A percentile compares a stretch with the other conserved stretches of the same genome.
Conservation (phyloP, 2,113 vertebrate species). For the Cettia cetti region DNA sequence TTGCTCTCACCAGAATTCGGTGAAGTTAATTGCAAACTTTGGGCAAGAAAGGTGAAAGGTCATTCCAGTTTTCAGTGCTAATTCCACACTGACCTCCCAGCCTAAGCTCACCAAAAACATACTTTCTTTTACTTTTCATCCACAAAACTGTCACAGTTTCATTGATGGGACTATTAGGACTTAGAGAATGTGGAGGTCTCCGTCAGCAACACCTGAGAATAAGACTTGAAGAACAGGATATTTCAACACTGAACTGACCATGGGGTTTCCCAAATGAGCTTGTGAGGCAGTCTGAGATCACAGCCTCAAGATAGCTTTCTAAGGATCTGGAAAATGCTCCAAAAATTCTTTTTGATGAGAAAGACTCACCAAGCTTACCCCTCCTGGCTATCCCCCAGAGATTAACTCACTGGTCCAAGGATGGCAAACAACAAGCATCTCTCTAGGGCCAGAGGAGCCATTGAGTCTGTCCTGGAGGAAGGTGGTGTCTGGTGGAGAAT, state of each 20-base stretch:
- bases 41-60: background rate
- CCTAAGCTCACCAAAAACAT: background rate
- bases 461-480: background rate
- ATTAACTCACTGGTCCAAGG: background rate
- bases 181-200: background rate
- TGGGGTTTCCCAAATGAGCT: fast-evolving
- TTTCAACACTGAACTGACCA: background rate
- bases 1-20: background rate
- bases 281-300: background rate
- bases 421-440: background rate
- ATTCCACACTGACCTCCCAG: background rate
- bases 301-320: background rate
- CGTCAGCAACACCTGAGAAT: background rate
- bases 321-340: background rate
- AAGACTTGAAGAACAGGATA: background rate
- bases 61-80: fast-evolving
- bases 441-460: background rate
- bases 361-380: background rate
- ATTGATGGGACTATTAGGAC: background rate
- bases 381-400: background rate
- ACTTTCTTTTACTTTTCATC: background rate
- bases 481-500: background rate
- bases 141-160: background rate
- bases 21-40: background rate
- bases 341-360: background rate